Percentiles rank a stretch among this genome's conserved stretches.
These are phyloP conservation scores for Cricetomys ansorgei DNA, from an alignment of 2,113 vertebrate species.

Conservation along the genomic window DNA sequence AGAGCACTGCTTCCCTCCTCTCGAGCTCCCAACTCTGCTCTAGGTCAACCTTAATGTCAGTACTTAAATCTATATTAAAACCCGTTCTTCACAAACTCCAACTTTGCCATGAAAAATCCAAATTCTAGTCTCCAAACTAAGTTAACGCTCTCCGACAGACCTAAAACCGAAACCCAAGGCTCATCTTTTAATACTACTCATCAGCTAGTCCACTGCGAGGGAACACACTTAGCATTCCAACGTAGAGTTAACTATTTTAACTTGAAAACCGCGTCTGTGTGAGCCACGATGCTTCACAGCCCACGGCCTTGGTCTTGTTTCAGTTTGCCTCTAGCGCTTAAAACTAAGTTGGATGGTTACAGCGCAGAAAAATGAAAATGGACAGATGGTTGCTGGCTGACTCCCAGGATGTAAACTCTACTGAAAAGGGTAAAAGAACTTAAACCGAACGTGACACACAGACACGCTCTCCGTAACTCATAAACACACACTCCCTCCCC, in stretches of 20 bases:
- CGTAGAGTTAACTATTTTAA: background rate
- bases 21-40: background rate
- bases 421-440: background rate
- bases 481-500: background rate
- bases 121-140: slow-evolving; percentile 31
- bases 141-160: background rate
- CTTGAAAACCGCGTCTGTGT: background rate
- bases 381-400: slow-evolving; percentile 53
- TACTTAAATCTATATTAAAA: background rate
- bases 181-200: slow-evolving; percentile 22
- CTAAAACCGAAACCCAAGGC: slow-evolving; percentile 10
- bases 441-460: background rate
- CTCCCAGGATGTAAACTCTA: background rate
- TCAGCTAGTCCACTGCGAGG: background rate
- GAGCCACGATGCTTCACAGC: background rate
- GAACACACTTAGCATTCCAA: background rate
- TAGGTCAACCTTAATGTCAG: background rate
- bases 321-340: background rate
- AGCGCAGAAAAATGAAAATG: background rate
- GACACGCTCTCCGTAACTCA: background rate
- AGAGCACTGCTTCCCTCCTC: background rate
- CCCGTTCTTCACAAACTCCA: background rate
- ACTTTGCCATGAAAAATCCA: background rate
- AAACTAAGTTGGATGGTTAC: background rate
- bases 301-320: background rate